Evolutionary conservation across 2,797 vertebrate species (phyloP).

Genomic region (Harpagifer antarcticus): DNA sequence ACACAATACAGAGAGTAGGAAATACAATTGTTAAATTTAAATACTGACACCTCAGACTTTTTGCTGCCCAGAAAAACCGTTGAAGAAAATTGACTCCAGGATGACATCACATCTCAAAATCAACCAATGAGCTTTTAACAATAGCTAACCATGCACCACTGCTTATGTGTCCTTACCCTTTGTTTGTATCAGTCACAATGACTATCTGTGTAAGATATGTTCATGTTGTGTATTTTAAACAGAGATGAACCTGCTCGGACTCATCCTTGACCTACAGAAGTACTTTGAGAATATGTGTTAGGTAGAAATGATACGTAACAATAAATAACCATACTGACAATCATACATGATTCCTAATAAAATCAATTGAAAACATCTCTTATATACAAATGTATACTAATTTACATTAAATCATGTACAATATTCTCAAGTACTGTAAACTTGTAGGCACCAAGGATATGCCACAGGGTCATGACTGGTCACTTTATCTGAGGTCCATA

Average conservation of each 20-base stretch:
- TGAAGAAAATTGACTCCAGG: slow-evolving; percentile 1
- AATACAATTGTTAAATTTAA: not conserved
- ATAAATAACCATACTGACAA: not conserved
- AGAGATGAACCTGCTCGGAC: slow-evolving; percentile 82
- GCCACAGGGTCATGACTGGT: slow-evolving; percentile 92
- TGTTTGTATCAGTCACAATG: slow-evolving; percentile 75
- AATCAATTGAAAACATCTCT: slow-evolving; percentile 11
- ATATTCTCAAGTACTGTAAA: slow-evolving; percentile 40
- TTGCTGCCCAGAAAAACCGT: slow-evolving; percentile 1
- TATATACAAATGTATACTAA: not conserved
- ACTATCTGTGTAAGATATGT: slow-evolving; percentile 75
- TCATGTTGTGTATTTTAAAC: slow-evolving; percentile 78
- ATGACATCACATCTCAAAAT: slow-evolving; percentile 21
- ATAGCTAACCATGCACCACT: slow-evolving; percentile 81
- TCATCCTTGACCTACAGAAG: slow-evolving; percentile 74
- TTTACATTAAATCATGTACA: not conserved
- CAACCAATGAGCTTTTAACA: slow-evolving; percentile 75
- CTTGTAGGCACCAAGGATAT: slow-evolving; percentile 77
- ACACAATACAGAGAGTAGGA: slow-evolving; percentile 8
- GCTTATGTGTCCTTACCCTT: slow-evolving; percentile 81
- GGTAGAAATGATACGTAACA: not conserved
- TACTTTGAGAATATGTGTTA: slow-evolving; percentile 35
- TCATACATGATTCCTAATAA: not conserved
- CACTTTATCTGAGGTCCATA: slow-evolving; percentile 87
- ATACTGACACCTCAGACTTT: not conserved